Evolutionary conservation across 1,140 invertebrate species (phyloP).

Genomic region (Scaptomyza graminum): DNA sequence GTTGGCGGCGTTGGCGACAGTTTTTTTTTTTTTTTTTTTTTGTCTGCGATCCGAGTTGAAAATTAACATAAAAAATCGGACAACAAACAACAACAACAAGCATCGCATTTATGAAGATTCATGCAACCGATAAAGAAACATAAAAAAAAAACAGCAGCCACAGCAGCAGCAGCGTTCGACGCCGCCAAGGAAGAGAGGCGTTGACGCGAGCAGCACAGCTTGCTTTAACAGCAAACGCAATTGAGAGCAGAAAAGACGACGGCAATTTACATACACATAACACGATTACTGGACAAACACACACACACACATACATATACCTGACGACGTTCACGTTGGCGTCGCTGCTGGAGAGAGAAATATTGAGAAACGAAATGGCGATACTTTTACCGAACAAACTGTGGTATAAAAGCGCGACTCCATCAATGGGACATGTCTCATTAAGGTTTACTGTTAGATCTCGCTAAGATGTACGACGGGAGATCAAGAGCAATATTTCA

Average conservation of each 20-base stretch:
- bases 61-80: constrained; percentile 60
- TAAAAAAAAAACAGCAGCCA: too few species aligned
- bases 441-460: constrained; percentile 83
- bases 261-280: constrained; percentile 72
- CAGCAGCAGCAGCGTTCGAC: constrained; percentile 14
- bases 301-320: constrained; percentile 13
- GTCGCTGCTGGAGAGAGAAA: constrained; percentile 57
- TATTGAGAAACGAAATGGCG: constrained; percentile 81
- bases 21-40: background rate
- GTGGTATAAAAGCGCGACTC: constrained; percentile 81
- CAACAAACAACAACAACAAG: constrained; percentile 24
- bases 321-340: background rate
- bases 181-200: constrained; percentile 50
- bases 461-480: constrained; percentile 81
- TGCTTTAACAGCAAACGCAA: constrained; percentile 12
- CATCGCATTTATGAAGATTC: constrained; percentile 23
- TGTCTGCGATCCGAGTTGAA: constrained; percentile 33
- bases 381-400: constrained; percentile 77
- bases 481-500: constrained; percentile 62
- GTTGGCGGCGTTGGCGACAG: constrained; percentile 44
- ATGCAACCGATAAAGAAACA: constrained; percentile 23
- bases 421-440: constrained; percentile 83
- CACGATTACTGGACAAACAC: constrained; percentile 55
- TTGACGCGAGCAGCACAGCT: constrained; percentile 9
- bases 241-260: constrained; percentile 14